Percentiles rank a stretch among this genome's conserved stretches.
Conservation (phyloP, 2,888 invertebrate genomes). For the Apantesis nais region DNA sequence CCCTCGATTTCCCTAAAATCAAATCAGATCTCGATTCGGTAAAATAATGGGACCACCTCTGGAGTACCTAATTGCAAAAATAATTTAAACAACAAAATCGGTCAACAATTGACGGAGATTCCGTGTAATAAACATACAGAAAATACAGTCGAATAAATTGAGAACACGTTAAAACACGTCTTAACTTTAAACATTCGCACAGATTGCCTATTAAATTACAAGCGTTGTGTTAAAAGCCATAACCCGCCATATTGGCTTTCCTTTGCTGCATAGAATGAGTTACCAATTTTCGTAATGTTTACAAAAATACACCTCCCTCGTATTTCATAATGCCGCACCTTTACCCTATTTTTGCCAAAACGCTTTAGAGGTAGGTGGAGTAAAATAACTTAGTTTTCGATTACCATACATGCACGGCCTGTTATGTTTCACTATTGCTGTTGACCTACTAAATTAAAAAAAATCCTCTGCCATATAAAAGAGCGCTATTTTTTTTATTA, state of each 20-base stretch:
- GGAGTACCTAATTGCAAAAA: no score
- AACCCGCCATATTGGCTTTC: constrained; percentile 8
- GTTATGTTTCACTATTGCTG: background rate
- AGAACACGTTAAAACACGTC: background rate
- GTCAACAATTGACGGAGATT: no score
- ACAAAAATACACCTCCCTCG: constrained; percentile 6
- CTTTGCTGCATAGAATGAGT: constrained; percentile 13
- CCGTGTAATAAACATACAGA: no score
- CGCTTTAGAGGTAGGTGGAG: background rate
- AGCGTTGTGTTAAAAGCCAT: background rate
- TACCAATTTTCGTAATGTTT: constrained; percentile 19
- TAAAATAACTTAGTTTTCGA: constrained; percentile 11
- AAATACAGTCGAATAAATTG: no score
- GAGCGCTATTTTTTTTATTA: no score
- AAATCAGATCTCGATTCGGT: no score
- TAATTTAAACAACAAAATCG: no score
- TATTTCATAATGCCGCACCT: constrained; percentile 15
- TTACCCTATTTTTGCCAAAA: background rate
- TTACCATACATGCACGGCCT: constrained; percentile 5
- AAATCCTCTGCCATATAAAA: background rate
- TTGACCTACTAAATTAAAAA: background rate
- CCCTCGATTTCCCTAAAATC: no score
- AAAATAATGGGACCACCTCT: no score
- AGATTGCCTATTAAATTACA: background rate
- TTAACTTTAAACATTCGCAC: background rate